Base-by-base conservation (phyloP, 2,797 vertebrate genomes). In the Microctenopoma lineatum region DNA sequence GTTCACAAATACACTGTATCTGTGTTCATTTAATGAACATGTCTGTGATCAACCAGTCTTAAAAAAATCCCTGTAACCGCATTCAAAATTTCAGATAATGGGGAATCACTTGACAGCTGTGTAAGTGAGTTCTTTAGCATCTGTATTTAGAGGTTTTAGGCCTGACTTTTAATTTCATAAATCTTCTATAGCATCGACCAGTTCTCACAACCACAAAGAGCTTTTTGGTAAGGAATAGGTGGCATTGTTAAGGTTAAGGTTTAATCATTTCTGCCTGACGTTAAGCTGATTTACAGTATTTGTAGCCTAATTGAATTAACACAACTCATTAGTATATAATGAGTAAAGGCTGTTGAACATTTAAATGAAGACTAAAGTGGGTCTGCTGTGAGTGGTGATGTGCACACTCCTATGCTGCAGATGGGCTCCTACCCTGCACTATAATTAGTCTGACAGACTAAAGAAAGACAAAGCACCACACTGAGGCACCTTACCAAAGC, bases 391-490 rank as follows among this genome's bases (percentile, higher is more conserved):
- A 51, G 53, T 69, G 57, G 34, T 47, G 11, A 15, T 59, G 36
- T 34, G 14, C 64, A 32, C 29, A 44, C 26, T 60, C 38, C 41
- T 25, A 29, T 59, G 50, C 44, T 75, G 61, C 91, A 92, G 87
- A 89, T 92, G 84, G 86, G 69, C 75, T 84, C 77, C 77, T 73
- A 36, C 74, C 79, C 77, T 73, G 36, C 74, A 60, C 87, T 86
- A 56, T 92, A 87, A 93, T 92, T 89, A 90, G 55, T 75, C 59
- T 85, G 90, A 87, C 75, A 87, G 64, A 85, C 69, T 18, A 53
- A 56, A 79, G 59, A 80, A 59, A 73, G 52, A 77, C 66, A 61
- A 64, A 68, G 46, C 70, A 79, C 59, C 16, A 56, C 68, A 73
- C 26, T 44, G 39, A 74, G 54, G 54, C 68, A 75, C 70, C 66